These are phyloP conservation scores for Zelleria hepariella DNA, from an alignment of 2,888 invertebrate genomes.

Conservation along the genomic window DNA sequence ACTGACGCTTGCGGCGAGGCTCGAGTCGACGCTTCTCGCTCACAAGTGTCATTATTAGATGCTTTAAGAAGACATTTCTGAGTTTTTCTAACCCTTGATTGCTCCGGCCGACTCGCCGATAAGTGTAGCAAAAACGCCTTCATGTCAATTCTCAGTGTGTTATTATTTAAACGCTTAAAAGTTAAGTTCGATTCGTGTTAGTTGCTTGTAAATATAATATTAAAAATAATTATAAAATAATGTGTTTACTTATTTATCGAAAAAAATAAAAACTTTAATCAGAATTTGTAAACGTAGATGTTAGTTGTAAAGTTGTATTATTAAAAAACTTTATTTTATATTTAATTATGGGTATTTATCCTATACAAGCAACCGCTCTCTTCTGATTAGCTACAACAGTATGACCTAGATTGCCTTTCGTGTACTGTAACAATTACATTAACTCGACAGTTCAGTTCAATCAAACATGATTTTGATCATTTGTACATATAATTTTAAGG, in stretches of 20 bases:
- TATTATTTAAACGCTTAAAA: slow-evolving; percentile 70
- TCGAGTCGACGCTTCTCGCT: slow-evolving; percentile 13
- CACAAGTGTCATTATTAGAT: slow-evolving; percentile 8
- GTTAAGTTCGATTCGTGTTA: slow-evolving; percentile 64
- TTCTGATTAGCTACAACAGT: slow-evolving; percentile 47
- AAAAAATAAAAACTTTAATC: slow-evolving; percentile 59
- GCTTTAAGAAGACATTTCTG: slow-evolving; percentile 12
- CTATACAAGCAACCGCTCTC: slow-evolving; percentile 66
- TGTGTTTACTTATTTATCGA: slow-evolving; percentile 70
- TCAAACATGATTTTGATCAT: slow-evolving; percentile 55
- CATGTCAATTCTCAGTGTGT: slow-evolving; percentile 72
- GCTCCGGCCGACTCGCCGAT: slow-evolving; percentile 55
- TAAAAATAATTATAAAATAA: slow-evolving; percentile 24
- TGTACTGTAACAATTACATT: slow-evolving; percentile 23
- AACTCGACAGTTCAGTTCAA: slow-evolving; percentile 37
- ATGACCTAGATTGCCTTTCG: slow-evolving; percentile 46
- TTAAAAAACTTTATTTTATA: slow-evolving; percentile 64
- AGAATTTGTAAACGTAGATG: slow-evolving; percentile 65
- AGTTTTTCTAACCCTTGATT: slow-evolving; percentile 21
- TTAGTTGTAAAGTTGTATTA: slow-evolving; percentile 72
- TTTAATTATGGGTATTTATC: slow-evolving; percentile 66
- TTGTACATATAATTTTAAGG: slow-evolving; percentile 71
- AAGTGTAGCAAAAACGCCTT: slow-evolving; percentile 63
- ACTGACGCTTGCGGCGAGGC: slow-evolving; percentile 17
- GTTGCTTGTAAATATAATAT: slow-evolving; percentile 70